Conservation (phyloP, 2,888 invertebrate genomes). For the Raillietiella orientalis region DNA sequence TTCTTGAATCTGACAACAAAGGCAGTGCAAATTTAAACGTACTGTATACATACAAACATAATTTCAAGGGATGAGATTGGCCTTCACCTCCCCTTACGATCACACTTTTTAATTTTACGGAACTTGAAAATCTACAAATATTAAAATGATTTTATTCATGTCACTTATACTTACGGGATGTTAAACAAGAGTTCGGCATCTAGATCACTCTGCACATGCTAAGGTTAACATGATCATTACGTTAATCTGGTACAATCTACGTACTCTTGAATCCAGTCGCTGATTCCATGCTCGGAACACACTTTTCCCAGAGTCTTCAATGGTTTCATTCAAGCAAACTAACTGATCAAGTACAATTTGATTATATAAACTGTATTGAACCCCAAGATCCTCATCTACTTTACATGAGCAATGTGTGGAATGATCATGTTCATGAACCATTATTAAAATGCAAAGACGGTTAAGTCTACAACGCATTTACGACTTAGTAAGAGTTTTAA, state of each 20-base stretch:
- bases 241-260: too few relatives aligned
- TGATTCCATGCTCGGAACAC: conserved; percentile 80
- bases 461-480: too few relatives aligned
- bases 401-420: too few relatives aligned
- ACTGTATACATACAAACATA: conserved; percentile 38
- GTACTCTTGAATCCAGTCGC: too few relatives aligned
- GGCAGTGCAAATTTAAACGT: not conserved
- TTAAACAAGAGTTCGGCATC: conserved; percentile 88
- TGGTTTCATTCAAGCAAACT: conserved; percentile 61
- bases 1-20: conserved; percentile 42
- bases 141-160: not conserved
- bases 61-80: conserved; percentile 44
- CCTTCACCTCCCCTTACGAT: conserved; percentile 67
- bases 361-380: conserved; percentile 48
- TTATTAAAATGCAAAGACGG: too few relatives aligned
- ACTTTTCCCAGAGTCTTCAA: conserved; percentile 50
- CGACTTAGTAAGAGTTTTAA: too few relatives aligned
- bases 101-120: conserved; percentile 76
- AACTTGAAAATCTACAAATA: conserved; percentile 41
- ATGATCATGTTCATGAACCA: too few relatives aligned
- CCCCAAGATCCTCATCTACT: conserved; percentile 39
- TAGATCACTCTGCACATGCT: conserved; percentile 85
- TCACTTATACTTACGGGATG: conserved; percentile 33
- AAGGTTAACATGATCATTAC: conserved; percentile 11
- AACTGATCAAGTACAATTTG: conserved; percentile 64